A percentile compares a stretch with the other conserved stretches of the same genome.
Conservation (phyloP, 2,888 invertebrate species). For the Acanthosepion lycidas region DNA sequence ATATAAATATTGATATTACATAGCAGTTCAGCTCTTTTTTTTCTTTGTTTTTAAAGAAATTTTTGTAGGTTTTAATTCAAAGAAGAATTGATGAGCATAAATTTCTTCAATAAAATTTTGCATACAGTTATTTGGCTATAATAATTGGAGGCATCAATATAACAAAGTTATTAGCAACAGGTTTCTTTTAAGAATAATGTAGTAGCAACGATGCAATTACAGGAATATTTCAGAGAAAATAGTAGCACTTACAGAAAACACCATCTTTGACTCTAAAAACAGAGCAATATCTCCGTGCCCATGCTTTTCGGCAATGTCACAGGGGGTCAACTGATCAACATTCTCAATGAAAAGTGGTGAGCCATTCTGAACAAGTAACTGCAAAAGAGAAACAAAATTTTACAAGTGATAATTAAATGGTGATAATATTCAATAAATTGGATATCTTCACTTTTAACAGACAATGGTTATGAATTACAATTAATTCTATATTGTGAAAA, state of each 20-base stretch:
- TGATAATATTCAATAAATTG: not conserved
- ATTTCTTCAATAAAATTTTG: too few relatives aligned
- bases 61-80: too few relatives aligned
- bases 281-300: slow-evolving; percentile 80
- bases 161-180: too few relatives aligned
- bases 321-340: slow-evolving; percentile 80
- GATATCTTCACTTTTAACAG: not conserved
- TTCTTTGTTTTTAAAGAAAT: too few relatives aligned
- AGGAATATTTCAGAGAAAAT: not conserved
- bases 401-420: not conserved
- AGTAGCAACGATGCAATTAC: not conserved
- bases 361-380: slow-evolving; percentile 79
- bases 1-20: too few relatives aligned
- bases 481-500: not conserved
- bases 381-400: slow-evolving; percentile 49
- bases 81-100: too few relatives aligned
- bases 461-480: not conserved
- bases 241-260: slow-evolving; percentile 76
- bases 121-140: too few relatives aligned
- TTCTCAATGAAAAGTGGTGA: slow-evolving; percentile 81
- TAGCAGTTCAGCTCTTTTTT: too few relatives aligned
- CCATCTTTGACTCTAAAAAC: slow-evolving; percentile 82
- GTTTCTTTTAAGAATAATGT: too few relatives aligned
- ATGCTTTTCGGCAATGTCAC: slow-evolving; percentile 80
- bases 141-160: too few relatives aligned